Percentiles rank a stretch among this genome's conserved stretches.
Conservation (phyloP, 2,888 invertebrate genomes). For the Noctua comes region DNA sequence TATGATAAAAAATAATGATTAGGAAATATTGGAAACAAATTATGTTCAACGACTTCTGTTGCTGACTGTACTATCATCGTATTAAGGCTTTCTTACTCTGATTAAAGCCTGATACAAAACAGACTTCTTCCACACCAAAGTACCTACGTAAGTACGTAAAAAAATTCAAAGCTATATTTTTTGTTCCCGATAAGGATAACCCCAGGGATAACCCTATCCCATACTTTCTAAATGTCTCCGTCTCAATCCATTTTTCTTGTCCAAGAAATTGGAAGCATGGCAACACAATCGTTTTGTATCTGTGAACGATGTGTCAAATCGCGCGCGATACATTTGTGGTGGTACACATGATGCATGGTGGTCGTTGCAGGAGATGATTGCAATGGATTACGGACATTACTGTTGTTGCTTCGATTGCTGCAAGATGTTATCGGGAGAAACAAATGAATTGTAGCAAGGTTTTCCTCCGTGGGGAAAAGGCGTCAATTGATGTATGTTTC, state of each 20-base stretch:
- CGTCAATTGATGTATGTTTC: neutral
- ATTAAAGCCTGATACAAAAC: neutral
- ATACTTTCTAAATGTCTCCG: neutral
- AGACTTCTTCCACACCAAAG: neutral
- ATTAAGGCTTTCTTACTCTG: no score
- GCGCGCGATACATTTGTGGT: conserved; percentile 14
- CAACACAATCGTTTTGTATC: conserved; percentile 24
- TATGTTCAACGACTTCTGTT: no score
- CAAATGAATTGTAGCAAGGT: neutral
- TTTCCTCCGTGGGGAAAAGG: neutral
- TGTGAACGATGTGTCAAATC: conserved; percentile 22
- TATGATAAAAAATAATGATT: no score
- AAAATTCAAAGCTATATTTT: neutral
- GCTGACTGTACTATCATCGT: neutral
- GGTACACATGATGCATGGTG: conserved; percentile 15
- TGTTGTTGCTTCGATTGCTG: neutral
- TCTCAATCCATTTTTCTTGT: conserved; percentile 29
- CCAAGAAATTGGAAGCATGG: conserved; percentile 30
- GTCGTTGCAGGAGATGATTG: neutral
- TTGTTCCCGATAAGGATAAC: neutral
- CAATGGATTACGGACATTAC: conserved; percentile 19
- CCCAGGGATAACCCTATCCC: neutral
- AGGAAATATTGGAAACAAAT: no score
- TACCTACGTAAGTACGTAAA: no score
- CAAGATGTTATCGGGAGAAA: neutral